These are phyloP conservation scores for Atlantisia rogersi DNA, from an alignment of 2,113 vertebrate species.

Conservation along the genomic window DNA sequence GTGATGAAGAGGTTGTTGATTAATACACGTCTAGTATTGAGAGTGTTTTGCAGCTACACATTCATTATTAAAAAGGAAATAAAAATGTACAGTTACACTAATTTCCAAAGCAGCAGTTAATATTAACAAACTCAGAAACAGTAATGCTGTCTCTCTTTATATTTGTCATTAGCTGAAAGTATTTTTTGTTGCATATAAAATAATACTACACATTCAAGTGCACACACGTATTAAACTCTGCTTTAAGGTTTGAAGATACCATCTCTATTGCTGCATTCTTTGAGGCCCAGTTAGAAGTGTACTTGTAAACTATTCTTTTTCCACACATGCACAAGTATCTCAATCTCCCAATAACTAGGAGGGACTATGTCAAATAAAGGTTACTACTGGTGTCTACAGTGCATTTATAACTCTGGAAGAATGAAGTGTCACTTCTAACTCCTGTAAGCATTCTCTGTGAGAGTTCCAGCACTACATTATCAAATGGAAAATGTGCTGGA, in stretches of 20 bases:
- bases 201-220: not conserved
- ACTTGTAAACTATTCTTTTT: not conserved
- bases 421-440: not conserved
- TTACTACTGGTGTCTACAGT: not conserved
- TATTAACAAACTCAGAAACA: not conserved
- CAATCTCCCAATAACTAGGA: not conserved
- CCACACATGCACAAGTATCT: not conserved
- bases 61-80: conserved; percentile 45
- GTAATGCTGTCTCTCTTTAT: not conserved
- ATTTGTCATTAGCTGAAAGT: conserved; percentile 32
- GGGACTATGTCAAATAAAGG: not conserved
- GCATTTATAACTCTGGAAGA: not conserved
- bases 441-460: not conserved
- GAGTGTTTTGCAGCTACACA: not conserved
- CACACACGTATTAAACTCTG: not conserved
- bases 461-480: not conserved
- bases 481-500: not conserved
- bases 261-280: not conserved
- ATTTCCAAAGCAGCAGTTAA: conserved; percentile 21
- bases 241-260: not conserved
- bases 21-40: not conserved
- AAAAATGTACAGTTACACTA: not conserved
- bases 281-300: not conserved
- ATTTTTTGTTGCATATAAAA: conserved; percentile 6
- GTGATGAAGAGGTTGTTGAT: not conserved